These are phyloP conservation scores for Archaeoteleia sp. DNA, from an alignment of 2,888 invertebrate species.

Conservation along the genomic window DNA sequence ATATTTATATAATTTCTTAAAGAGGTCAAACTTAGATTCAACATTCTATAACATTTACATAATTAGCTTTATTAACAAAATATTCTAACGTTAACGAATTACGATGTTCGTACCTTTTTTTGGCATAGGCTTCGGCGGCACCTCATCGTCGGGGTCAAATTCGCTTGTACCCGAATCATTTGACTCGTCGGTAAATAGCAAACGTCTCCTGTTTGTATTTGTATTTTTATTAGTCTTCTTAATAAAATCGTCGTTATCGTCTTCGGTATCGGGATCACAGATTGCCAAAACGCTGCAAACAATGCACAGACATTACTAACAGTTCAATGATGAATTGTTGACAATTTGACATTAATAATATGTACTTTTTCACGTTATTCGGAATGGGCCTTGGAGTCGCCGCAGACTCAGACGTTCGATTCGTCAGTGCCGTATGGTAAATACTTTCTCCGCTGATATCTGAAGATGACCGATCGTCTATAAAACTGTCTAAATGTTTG, in stretches of 20 bases:
- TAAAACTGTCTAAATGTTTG: conserved; percentile 61
- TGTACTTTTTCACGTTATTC: conserved; percentile 47
- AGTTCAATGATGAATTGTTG: conserved; percentile 10
- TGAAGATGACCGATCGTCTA: conserved; percentile 62
- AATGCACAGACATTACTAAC: conserved; percentile 2
- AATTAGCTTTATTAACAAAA: too few relatives aligned
- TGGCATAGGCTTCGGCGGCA: conserved; percentile 60
- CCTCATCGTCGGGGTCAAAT: conserved; percentile 69
- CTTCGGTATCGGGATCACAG: conserved; percentile 67
- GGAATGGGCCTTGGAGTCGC: conserved; percentile 32
- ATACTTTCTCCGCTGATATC: conserved; percentile 63
- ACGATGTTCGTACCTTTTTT: conserved; percentile 50
- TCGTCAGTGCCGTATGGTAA: conserved; percentile 69
- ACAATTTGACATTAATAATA: conserved; percentile 1
- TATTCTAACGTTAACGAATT: too few relatives aligned
- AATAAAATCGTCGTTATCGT: conserved; percentile 47
- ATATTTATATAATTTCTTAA: conserved; percentile 2
- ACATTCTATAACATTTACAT: neutral
- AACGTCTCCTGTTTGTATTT: conserved; percentile 46
- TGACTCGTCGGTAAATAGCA: conserved; percentile 63
- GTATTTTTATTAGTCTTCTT: conserved; percentile 20
- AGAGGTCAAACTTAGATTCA: neutral
- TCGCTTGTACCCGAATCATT: conserved; percentile 67
- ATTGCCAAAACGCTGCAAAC: conserved; percentile 58
- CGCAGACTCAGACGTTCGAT: conserved; percentile 47